phyloP scores from a whole-genome alignment of 2,888 invertebrate species.

The Apamea anceps region DNA sequence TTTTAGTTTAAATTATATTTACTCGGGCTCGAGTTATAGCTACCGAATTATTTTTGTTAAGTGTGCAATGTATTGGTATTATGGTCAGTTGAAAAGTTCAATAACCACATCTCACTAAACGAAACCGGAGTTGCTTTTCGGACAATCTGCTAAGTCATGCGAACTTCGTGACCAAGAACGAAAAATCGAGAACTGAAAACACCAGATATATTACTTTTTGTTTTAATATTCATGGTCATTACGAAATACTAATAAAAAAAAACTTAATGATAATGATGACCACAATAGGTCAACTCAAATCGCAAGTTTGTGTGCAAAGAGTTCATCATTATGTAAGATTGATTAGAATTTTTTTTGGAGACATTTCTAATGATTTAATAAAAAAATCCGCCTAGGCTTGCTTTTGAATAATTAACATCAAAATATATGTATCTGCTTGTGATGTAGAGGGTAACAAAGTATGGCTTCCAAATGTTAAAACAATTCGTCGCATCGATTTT shows the following conservation, averaged over 20 bases:
- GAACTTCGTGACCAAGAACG: background rate
- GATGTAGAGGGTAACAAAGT: background rate
- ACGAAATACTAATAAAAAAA: background rate
- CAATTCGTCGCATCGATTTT: conserved; percentile 3
- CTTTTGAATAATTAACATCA: conserved; percentile 4
- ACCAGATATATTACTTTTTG: background rate
- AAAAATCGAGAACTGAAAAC: background rate
- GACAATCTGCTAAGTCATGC: background rate
- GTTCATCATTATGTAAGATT: conserved; percentile 7
- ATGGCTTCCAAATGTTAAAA: conserved; percentile 8
- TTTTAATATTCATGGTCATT: conserved; percentile 14
- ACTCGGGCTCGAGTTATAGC: background rate
- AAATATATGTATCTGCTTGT: background rate
- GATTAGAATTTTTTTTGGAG: background rate
- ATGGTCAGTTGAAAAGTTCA: background rate
- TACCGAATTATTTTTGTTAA: conserved; percentile 34
- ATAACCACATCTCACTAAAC: background rate
- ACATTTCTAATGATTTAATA: background rate
- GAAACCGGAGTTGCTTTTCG: background rate
- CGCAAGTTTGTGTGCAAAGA: background rate
- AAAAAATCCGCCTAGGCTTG: background rate
- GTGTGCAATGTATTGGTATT: background rate
- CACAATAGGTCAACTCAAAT: background rate
- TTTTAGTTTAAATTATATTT: conserved; percentile 8
- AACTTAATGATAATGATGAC: conserved; percentile 5